phyloP scores from a whole-genome alignment of 2,113 vertebrate species.

The Geococcyx californianus region DNA sequence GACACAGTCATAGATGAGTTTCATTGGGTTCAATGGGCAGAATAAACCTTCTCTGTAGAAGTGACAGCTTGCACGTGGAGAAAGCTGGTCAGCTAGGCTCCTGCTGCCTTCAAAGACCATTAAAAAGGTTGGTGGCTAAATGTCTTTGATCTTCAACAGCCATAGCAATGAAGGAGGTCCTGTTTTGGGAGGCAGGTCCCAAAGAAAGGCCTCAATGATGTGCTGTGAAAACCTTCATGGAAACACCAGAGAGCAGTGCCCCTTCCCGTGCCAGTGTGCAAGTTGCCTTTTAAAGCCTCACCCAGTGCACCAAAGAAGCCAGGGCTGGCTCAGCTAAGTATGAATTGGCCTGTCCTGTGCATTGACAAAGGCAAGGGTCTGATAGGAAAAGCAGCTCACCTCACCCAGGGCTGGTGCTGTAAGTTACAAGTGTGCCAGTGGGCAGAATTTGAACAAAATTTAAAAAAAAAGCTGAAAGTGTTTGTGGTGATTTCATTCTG shows the following conservation, averaged over 20 bases:
- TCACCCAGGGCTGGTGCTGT: background rate
- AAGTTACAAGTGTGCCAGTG: background rate
- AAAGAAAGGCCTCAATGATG: background rate
- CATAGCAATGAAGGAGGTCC: background rate
- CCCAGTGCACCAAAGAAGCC: background rate
- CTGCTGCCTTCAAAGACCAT: background rate
- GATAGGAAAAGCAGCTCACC: background rate
- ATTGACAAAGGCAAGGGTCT: background rate
- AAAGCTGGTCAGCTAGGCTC: background rate
- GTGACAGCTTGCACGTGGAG: background rate
- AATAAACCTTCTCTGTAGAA: background rate
- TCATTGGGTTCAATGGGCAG: background rate
- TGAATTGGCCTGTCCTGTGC: background rate
- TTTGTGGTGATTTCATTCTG: background rate
- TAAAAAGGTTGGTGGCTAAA: background rate
- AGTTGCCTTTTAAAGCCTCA: background rate
- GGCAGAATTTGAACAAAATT: background rate
- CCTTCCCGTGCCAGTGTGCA: fast-evolving
- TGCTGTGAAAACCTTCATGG: background rate
- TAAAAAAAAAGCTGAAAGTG: fast-evolving
- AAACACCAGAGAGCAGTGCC: background rate
- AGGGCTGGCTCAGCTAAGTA: background rate
- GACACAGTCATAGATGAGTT: background rate
- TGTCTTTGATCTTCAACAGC: background rate
- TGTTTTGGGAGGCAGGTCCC: background rate